These are phyloP conservation scores for Bursaphelenchus okinawaensis DNA, from an alignment of 2,888 invertebrate genomes.

Conservation along the genomic window DNA sequence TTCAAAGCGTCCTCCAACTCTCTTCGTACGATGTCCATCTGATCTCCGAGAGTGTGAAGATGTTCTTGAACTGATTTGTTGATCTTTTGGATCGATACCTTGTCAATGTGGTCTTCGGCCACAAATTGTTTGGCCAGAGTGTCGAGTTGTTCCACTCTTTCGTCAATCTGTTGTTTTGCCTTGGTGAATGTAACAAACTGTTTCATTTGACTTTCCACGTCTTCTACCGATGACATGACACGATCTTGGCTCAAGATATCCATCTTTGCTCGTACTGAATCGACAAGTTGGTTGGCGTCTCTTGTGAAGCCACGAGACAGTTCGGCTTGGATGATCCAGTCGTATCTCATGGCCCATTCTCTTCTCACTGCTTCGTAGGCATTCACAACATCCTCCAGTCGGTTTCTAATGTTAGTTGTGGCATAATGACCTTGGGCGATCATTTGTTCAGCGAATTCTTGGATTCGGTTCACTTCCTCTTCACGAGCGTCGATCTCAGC, in stretches of 20 bases:
- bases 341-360: constrained; percentile 82
- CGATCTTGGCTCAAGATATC: not conserved
- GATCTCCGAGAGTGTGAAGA: constrained; percentile 1
- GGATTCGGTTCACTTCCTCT: constrained; percentile 71
- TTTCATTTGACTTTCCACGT: constrained; percentile 77
- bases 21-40: constrained; percentile 9
- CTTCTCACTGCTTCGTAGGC: constrained; percentile 74
- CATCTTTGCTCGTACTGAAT: constrained; percentile 74
- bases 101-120: constrained; percentile 76
- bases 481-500: constrained; percentile 83
- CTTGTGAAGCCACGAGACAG: constrained; percentile 87
- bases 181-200: constrained; percentile 93
- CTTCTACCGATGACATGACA: constrained; percentile 36
- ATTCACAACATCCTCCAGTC: constrained; percentile 66
- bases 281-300: constrained; percentile 85
- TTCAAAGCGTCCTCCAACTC: constrained; percentile 18
- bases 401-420: constrained; percentile 59
- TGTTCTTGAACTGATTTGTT: constrained; percentile 27
- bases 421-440: constrained; percentile 79
- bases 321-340: constrained; percentile 67
- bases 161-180: constrained; percentile 65
- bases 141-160: constrained; percentile 40
- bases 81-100: constrained; percentile 39
- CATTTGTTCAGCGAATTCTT: constrained; percentile 75
- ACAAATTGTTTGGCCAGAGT: constrained; percentile 65